phyloP scores from a whole-genome alignment of 1,140 invertebrate species.

The Radopholus similis region DNA sequence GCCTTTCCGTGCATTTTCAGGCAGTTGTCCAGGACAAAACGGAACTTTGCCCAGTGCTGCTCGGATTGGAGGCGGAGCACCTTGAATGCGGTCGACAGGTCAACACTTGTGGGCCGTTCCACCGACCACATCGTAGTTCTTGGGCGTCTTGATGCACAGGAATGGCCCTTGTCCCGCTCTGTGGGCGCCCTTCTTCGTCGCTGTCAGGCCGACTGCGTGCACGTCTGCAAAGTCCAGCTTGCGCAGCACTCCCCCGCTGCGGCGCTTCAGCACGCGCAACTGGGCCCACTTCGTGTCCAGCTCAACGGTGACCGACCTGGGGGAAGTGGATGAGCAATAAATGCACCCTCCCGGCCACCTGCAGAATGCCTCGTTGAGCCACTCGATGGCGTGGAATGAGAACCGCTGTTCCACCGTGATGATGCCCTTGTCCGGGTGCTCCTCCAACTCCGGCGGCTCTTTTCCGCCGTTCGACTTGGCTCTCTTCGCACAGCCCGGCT shows the following conservation, averaged over 20 bases:
- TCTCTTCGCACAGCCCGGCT: no score
- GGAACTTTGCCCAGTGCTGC: constrained; percentile 9
- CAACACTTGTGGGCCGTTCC: no score
- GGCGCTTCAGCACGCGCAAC: constrained; percentile 74
- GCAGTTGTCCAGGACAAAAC: background rate
- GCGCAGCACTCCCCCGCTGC: constrained; percentile 65
- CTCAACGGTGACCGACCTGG: constrained; percentile 78
- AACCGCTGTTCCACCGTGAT: constrained; percentile 30
- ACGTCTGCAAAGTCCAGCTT: constrained; percentile 68
- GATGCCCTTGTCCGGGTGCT: background rate
- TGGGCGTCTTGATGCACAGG: constrained; percentile 77
- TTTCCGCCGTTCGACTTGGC: constrained; percentile 7
- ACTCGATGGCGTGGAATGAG: constrained; percentile 67
- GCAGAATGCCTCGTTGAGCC: constrained; percentile 87
- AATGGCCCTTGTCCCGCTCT: constrained; percentile 73
- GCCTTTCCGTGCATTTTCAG: background rate
- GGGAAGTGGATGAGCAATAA: background rate
- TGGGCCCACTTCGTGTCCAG: constrained; percentile 71
- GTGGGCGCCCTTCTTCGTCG: constrained; percentile 70
- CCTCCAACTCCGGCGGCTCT: constrained; percentile 12
- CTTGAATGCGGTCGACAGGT: no score
- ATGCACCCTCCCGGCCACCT: background rate
- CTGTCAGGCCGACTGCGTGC: constrained; percentile 71
- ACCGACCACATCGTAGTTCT: constrained; percentile 92
- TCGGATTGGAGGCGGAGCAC: constrained; percentile 16